Conservation (phyloP, 2,797 vertebrate species). For the Galaxias olidus region DNA sequence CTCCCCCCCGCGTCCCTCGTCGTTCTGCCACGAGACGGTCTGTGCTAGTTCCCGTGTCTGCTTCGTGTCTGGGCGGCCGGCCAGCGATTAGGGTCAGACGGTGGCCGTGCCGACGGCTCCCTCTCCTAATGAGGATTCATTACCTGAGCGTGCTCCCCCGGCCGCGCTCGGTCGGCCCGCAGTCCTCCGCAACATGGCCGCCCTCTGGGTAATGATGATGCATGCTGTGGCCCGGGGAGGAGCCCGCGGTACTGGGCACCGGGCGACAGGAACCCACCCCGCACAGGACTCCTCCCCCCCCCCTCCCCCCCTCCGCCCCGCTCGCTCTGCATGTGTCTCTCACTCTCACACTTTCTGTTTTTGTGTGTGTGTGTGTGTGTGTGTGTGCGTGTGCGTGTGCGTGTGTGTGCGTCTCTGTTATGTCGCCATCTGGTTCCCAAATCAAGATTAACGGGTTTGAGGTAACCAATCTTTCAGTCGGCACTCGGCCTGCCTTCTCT, state of each 20-base stretch:
- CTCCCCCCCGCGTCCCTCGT: no score
- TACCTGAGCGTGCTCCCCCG: slow-evolving; percentile 19
- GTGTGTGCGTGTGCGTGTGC: no score
- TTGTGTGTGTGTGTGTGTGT: no score
- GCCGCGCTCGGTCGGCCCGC: neutral
- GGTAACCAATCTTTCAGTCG: slow-evolving; percentile 32
- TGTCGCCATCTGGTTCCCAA: slow-evolving; percentile 16
- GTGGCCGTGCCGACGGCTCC: neutral
- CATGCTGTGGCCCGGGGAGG: slow-evolving; percentile 24
- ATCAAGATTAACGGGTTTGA: slow-evolving; percentile 33
- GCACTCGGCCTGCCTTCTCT: slow-evolving; percentile 28
- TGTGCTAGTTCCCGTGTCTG: neutral
- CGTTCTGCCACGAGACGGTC: no score
- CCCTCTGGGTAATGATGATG: slow-evolving; percentile 32
- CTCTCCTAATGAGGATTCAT: slow-evolving; percentile 34
- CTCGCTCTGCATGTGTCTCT: no score
- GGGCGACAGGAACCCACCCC: neutral
- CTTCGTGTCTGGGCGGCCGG: neutral
- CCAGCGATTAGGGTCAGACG: neutral
- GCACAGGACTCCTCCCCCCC: neutral
- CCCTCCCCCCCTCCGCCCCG: no score
- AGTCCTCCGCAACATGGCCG: slow-evolving; percentile 18
- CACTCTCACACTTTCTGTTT: no score
- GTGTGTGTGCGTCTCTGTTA: neutral
- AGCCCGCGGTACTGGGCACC: slow-evolving; percentile 8